Conservation (phyloP, 2,888 invertebrate genomes). For the Apoderus coryli region DNA sequence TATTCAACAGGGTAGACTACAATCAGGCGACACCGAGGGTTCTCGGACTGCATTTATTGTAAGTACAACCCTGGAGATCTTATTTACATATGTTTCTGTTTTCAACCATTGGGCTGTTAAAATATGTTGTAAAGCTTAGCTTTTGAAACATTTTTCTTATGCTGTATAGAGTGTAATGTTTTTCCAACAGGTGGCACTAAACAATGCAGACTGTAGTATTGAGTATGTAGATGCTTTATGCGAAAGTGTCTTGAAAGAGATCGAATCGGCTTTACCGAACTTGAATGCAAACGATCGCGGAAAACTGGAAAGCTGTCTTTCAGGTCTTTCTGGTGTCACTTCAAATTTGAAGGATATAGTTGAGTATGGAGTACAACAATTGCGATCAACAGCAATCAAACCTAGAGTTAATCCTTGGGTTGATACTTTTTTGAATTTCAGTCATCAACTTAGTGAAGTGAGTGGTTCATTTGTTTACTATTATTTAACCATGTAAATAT, state of each 20-base stretch:
- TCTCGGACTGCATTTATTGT: slow-evolving; percentile 65
- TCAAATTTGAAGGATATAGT: slow-evolving; percentile 48
- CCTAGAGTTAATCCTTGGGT: slow-evolving; percentile 73
- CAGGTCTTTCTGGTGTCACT: slow-evolving; percentile 42
- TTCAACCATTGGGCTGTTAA: too few relatives aligned
- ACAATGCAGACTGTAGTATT: slow-evolving; percentile 82
- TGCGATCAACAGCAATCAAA: slow-evolving; percentile 67
- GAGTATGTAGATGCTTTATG: slow-evolving; percentile 83
- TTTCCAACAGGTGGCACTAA: slow-evolving; percentile 73
- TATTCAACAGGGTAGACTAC: slow-evolving; percentile 65
- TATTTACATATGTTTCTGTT: too few relatives aligned
- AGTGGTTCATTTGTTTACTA: slow-evolving; percentile 10
- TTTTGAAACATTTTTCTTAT: not conserved
- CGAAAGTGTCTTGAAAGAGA: slow-evolving; percentile 56
- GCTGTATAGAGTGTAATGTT: not conserved
- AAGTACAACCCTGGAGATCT: too few relatives aligned
- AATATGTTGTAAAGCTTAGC: too few relatives aligned
- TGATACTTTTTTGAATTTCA: slow-evolving; percentile 61
- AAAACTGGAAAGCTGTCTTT: slow-evolving; percentile 58
- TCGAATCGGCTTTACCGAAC: slow-evolving; percentile 44
- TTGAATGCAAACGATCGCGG: slow-evolving; percentile 49
- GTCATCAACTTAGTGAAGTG: slow-evolving; percentile 71
- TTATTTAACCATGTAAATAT: too few relatives aligned
- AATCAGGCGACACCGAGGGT: slow-evolving; percentile 65
- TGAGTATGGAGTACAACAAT: slow-evolving; percentile 68